Percentiles rank a stretch among this genome's conserved stretches.
phyloP scores from a whole-genome alignment of 2,113 vertebrate species.

The Dascyllus trimaculatus region DNA sequence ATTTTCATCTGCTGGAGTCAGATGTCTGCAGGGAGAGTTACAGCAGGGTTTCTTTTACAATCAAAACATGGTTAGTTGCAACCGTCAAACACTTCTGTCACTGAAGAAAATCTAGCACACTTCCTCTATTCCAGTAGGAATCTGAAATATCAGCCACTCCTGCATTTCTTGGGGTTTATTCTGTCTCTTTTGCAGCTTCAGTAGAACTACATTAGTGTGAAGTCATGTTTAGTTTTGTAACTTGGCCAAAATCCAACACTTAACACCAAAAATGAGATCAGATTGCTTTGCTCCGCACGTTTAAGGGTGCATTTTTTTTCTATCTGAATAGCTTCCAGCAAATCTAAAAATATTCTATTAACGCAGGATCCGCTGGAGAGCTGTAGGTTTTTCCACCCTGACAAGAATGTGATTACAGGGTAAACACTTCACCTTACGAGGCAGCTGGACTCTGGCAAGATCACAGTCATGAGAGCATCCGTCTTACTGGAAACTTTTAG shows the following conservation, averaged over 20 bases:
- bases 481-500: no score
- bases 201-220: fast-evolving
- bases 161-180: neutral
- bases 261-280: neutral
- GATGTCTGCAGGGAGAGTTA: neutral
- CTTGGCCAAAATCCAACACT: constrained; percentile 19
- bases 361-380: constrained; percentile 37
- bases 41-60: neutral
- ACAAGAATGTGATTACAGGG: constrained; percentile 30
- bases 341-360: constrained; percentile 58
- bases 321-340: constrained; percentile 37
- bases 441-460: no score
- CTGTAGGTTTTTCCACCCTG: constrained; percentile 21
- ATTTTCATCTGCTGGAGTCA: constrained; percentile 23
- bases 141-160: no score
- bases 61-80: neutral
- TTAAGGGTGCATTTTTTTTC: constrained; percentile 19
- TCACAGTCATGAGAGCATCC: no score
- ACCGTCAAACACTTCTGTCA: neutral
- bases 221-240: neutral
- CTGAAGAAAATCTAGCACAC: neutral
- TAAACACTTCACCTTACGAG: constrained; percentile 15
- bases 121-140: no score
- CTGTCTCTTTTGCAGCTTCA: neutral
- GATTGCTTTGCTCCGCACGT: constrained; percentile 8